Evolutionary conservation across 1,140 invertebrate species (phyloP).

Genomic region (Drosophila nigrodunni): DNA sequence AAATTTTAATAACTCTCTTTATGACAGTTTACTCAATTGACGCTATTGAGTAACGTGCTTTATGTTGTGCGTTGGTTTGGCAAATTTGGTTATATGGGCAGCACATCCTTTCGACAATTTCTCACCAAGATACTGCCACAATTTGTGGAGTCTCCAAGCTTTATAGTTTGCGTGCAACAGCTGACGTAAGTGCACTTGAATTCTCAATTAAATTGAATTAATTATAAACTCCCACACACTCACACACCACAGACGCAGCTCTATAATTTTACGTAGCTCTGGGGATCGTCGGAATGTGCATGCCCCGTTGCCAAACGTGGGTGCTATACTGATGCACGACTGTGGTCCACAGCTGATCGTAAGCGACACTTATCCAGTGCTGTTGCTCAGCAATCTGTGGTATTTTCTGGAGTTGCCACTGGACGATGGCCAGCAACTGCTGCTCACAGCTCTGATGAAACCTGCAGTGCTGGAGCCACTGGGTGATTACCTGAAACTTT

Average conservation of each 20-base stretch:
- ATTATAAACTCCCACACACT: conserved; percentile 38
- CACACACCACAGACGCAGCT: conserved; percentile 49
- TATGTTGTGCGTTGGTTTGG: conserved; percentile 71
- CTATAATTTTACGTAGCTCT: conserved; percentile 65
- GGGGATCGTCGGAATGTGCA: conserved; percentile 70
- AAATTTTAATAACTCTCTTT: neutral
- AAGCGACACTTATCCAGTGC: conserved; percentile 73
- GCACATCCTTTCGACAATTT: conserved; percentile 50
- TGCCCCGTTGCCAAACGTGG: conserved; percentile 74
- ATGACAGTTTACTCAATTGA: conserved; percentile 75
- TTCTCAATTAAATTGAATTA: conserved; percentile 46
- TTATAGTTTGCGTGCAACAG: conserved; percentile 54
- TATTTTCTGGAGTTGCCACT: conserved; percentile 51
- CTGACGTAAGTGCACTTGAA: conserved; percentile 60
- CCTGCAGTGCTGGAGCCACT: conserved; percentile 63
- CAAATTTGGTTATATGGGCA: conserved; percentile 42
- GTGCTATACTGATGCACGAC: conserved; percentile 70
- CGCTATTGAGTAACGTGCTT: conserved; percentile 58
- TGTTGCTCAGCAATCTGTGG: conserved; percentile 71
- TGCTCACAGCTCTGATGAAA: conserved; percentile 56
- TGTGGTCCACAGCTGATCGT: conserved; percentile 74
- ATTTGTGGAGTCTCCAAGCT: conserved; percentile 65
- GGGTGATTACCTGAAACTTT: conserved; percentile 53
- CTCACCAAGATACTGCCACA: conserved; percentile 62
- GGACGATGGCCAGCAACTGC: conserved; percentile 37